Percentiles rank a stretch among this genome's conserved stretches.
Conservation (phyloP, 2,113 vertebrate genomes). For the Cinclus mexicanus region DNA sequence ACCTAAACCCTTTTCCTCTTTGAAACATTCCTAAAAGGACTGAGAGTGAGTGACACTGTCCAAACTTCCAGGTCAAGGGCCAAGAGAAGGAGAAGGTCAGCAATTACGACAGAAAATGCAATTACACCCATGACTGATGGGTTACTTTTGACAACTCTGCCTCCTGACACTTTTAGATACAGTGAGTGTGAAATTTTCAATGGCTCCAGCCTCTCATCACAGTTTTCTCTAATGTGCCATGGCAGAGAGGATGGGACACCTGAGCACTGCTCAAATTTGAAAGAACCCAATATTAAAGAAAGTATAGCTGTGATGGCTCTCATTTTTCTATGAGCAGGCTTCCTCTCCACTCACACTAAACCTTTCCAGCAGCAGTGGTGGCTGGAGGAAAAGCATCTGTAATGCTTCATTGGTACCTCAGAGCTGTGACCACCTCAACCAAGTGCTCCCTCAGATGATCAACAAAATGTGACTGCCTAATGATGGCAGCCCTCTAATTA, state of each 20-base stretch:
- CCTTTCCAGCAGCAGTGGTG: neutral
- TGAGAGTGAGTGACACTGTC: neutral
- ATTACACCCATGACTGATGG: neutral
- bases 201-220: neutral
- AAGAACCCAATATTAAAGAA: neutral
- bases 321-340: neutral
- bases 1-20: neutral
- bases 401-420: neutral
- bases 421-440: neutral
- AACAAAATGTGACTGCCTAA: neutral
- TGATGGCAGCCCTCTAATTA: neutral
- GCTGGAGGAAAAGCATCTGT: neutral
- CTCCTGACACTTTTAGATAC: neutral
- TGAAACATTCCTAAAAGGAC: neutral
- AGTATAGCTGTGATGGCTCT: neutral
- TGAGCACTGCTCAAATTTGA: neutral
- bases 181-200: neutral
- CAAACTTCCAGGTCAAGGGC: neutral
- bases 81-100: neutral
- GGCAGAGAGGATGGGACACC: neutral
- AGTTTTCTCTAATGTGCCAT: neutral
- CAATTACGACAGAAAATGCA: neutral
- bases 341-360: neutral
- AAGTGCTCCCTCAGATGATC: neutral
- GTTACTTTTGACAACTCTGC: neutral